Base-by-base conservation (phyloP, 2,113 vertebrate genomes). In the Chaetodon trifascialis region DNA sequence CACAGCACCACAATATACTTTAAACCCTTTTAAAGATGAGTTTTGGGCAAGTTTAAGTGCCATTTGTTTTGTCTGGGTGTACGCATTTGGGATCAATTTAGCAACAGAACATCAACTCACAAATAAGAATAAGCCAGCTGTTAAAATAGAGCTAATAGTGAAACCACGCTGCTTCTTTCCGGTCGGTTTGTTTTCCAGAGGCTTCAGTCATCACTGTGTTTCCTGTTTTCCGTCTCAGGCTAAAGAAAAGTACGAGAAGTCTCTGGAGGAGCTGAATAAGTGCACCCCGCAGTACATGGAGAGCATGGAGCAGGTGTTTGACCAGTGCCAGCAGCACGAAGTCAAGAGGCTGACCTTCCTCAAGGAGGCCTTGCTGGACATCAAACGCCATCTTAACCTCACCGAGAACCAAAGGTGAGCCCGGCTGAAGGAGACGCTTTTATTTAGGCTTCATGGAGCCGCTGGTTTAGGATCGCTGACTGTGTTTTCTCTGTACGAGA, bases 311-410 rank as follows among this genome's bases (percentile, higher is more conserved):
- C 97, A 97, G 94, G 97, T 99, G 93, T 99, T 99, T 0, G 98
- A 99, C 90, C 98, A 97, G 91, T 99, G 98, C 91, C 98, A 99
- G 95, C 97, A 99, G 89, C 97, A 99, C 5, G 98, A 99, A 92
- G 97, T 99, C 80, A 98, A 96, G 93, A 96, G 98, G 73, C 96
- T 99, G 91, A 97, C 95, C 90, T 99, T 99, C 95, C 96, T 99
- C 78, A 99, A 98, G 95, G 98, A 99, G 88, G 96, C 97, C 76
- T 93, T 99, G 60, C 94, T 99, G 95, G 98, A 99, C 93, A 97
- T 99, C 94, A 99, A 99, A 93, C 96, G 97, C 65, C 98, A 99
- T 87, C 96, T 99, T 85, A 99, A 98, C 94, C 96, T 99, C 80
- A 96, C 97, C 0, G 98, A 99, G 94, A 99, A 95, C 90, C 97